Evolutionary conservation across 1,140 invertebrate genomes (phyloP).

Genomic region (Ganaspis sp.): DNA sequence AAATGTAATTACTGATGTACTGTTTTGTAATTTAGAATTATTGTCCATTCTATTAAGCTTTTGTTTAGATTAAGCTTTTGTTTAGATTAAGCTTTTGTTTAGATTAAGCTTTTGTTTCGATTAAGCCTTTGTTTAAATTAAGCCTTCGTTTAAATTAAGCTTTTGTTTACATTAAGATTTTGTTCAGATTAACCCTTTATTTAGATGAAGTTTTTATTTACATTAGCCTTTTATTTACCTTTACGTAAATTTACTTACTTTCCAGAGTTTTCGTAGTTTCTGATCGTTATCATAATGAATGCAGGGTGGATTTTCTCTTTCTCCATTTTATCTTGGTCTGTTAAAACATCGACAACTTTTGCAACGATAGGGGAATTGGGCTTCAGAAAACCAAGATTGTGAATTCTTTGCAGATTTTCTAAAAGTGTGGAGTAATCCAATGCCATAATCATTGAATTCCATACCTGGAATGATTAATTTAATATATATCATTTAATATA

Average conservation of each 20-base stretch:
- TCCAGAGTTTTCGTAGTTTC: constrained; percentile 79
- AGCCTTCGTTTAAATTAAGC: too few species aligned
- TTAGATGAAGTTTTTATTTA: too few species aligned
- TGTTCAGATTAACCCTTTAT: too few species aligned
- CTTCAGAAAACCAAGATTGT: constrained; percentile 79
- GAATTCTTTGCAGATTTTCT: constrained; percentile 80
- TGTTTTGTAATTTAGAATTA: not conserved
- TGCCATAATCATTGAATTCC: constrained; percentile 79
- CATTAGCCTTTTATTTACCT: too few species aligned
- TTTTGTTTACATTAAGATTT: too few species aligned
- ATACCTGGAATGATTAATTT: constrained; percentile 76
- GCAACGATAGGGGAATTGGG: constrained; percentile 65
- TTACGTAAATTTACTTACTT: constrained; percentile 72
- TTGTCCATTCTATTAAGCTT: too few species aligned
- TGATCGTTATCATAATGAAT: constrained; percentile 77
- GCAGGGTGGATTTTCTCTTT: constrained; percentile 79
- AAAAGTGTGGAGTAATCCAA: constrained; percentile 79
- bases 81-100: too few species aligned
- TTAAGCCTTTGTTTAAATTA: not conserved
- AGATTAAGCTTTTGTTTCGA: not conserved
- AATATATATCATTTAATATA: too few species aligned
- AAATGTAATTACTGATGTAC: not conserved
- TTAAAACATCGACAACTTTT: constrained; percentile 73
- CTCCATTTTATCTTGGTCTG: constrained; percentile 70
- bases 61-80: too few species aligned